Evolutionary conservation across 2,113 vertebrate genomes (phyloP).

Genomic region (Dromas ardeola): DNA sequence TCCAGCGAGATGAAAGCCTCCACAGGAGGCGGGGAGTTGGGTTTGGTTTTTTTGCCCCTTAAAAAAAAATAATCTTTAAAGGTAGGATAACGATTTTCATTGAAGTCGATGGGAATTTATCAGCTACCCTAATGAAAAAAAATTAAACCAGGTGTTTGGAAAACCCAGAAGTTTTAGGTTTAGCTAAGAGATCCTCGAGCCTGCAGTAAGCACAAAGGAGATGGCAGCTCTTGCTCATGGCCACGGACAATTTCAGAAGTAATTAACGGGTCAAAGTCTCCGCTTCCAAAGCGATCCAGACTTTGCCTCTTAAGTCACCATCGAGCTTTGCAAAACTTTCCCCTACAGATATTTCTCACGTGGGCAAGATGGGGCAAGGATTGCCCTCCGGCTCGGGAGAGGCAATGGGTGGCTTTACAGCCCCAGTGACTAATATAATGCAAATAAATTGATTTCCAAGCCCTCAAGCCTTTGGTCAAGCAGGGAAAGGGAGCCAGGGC

Average conservation of each 20-base stretch:
- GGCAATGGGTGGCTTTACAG: neutral
- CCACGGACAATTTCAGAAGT: neutral
- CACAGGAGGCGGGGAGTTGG: neutral
- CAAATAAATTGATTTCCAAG: neutral
- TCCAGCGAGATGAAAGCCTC: neutral
- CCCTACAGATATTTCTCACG: neutral
- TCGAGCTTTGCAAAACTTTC: neutral
- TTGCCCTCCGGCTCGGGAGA: fast-evolving
- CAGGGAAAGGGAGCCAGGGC: neutral
- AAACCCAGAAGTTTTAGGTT: neutral
- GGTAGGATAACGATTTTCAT: neutral
- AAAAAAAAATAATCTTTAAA: neutral
- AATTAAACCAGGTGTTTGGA: neutral
- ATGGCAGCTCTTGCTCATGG: neutral
- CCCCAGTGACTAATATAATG: fast-evolving
- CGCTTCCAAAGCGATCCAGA: neutral
- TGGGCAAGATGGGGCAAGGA: neutral
- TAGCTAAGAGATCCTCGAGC: neutral
- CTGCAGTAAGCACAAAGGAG: neutral
- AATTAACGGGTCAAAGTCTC: neutral
- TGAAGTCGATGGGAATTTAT: neutral
- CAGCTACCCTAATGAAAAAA: neutral
- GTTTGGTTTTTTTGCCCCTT: too few species aligned
- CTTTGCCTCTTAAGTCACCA: neutral
- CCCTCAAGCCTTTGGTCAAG: neutral